Conservation (phyloP, 2,113 vertebrate genomes). For the Helogale parvula region DNA sequence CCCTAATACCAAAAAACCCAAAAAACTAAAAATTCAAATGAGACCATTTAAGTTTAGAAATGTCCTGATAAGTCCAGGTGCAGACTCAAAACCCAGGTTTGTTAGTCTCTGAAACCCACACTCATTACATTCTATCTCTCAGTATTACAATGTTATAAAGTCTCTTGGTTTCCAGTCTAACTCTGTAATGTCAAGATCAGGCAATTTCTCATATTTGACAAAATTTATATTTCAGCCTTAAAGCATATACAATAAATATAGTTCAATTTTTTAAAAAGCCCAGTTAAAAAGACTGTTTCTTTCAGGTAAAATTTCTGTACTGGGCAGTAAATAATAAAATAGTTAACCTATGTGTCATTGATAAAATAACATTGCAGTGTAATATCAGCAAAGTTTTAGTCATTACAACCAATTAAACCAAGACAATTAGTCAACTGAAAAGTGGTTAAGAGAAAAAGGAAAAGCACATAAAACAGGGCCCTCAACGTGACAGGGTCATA, state of each 20-base stretch:
- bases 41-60: background rate
- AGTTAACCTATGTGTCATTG: background rate
- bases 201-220: slow-evolving; percentile 15
- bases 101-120: background rate
- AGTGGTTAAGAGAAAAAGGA: slow-evolving; percentile 38
- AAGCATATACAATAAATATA: background rate
- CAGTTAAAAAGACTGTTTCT: slow-evolving; percentile 17
- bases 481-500: background rate
- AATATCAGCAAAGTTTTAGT: slow-evolving; percentile 56
- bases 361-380: slow-evolving; percentile 28
- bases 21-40: background rate
- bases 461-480: background rate
- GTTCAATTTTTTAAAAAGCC: background rate
- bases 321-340: background rate
- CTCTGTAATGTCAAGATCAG: background rate
- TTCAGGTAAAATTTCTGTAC: background rate
- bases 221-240: slow-evolving; percentile 52
- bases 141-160: slow-evolving; percentile 4
- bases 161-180: background rate
- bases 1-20: too few relatives aligned
- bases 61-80: background rate
- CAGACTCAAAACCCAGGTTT: background rate
- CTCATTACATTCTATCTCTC: background rate
- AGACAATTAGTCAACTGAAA: slow-evolving; percentile 62
- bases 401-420: slow-evolving; percentile 18